These are phyloP conservation scores for Rhinophrynus dorsalis DNA, from an alignment of 2,797 vertebrate species.

Conservation along the genomic window DNA sequence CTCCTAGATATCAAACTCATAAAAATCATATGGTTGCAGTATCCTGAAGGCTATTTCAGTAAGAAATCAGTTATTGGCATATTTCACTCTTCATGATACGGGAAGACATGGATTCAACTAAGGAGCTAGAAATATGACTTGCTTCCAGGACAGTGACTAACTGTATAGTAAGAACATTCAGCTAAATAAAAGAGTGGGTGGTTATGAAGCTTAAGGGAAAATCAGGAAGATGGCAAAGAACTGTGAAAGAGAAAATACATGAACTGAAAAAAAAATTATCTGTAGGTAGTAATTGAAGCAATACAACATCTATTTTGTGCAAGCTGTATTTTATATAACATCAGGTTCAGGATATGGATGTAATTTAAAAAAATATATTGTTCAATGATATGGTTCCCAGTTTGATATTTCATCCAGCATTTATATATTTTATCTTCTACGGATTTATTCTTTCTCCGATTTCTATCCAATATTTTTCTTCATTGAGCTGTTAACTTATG, in stretches of 20 bases:
- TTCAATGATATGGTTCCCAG: conserved; percentile 24
- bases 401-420: conserved; percentile 26
- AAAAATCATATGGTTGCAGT: not conserved
- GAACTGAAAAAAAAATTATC: conserved; percentile 8
- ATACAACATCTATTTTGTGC: conserved; percentile 20
- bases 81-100: not conserved
- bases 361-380: conserved; percentile 32
- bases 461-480: conserved; percentile 29
- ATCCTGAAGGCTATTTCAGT: conserved; percentile 2
- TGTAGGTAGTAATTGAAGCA: conserved; percentile 27
- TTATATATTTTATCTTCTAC: conserved; percentile 10
- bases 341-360: conserved; percentile 13
- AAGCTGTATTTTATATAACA: conserved; percentile 10
- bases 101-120: not conserved
- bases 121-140: conserved; percentile 9
- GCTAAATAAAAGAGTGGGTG: conserved; percentile 27
- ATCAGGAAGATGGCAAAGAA: conserved; percentile 28
- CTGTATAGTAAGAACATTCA: conserved; percentile 26
- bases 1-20: not conserved
- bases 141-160: conserved; percentile 16
- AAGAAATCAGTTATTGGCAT: not conserved
- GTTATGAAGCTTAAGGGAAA: conserved; percentile 23
- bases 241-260: conserved; percentile 22
- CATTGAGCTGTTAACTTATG: conserved; percentile 34
- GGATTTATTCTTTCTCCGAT: conserved; percentile 29